Base-by-base conservation (phyloP, 2,797 vertebrate species). In the Trachops cirrhosus region DNA sequence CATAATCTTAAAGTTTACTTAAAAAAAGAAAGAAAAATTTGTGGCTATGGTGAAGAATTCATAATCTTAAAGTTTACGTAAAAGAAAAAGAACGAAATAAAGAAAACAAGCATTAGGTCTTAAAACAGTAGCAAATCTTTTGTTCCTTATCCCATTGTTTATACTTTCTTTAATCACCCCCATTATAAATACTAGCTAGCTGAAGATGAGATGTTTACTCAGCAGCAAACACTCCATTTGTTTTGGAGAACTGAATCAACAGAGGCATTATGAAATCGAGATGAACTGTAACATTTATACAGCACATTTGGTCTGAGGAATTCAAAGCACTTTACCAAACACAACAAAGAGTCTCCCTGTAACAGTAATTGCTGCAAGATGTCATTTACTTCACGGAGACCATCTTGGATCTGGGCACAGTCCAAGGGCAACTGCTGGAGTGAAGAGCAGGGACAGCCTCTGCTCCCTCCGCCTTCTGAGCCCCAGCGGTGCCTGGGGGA, bases 211-310 rank as follows among this genome's bases (percentile, higher is more conserved):
- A 73, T 84, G 52, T 89, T 92, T 87, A 88, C 86, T 50, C 41
- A 95, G 94, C 10, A 95, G 77, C 86, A 96, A 94, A 86, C 67
- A 91, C 16, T 48, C 86, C 80, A 96, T 82, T 97, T 93, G 84
- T 75, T 95, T 96, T 44, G 89, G 57, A 95, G 84, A 97, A 94
- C 41, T 70, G 78, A 93, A 82, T 92, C 86, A 97, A 93, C 88
- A 91, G 26, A 93, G 46, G 70, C 77, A 67, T 92, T 89, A 77
- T 59, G 74, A 96, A 96, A 91, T 75, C 50, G 39, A 94, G 89
- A 93, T 89, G 83, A 95, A 91, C 68, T 78, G 48, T 88, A 92
- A 94, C 71, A 94, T 84, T 92, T 84, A 96, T n/a, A 91, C 2
- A 84, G 84, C 34, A 93, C 77, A 94, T 92, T 92, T 74, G 48